Percentiles rank a stretch among this genome's conserved stretches.
These are phyloP conservation scores for Heliconius hermathena DNA, from an alignment of 1,140 invertebrate genomes.

Conservation along the genomic window DNA sequence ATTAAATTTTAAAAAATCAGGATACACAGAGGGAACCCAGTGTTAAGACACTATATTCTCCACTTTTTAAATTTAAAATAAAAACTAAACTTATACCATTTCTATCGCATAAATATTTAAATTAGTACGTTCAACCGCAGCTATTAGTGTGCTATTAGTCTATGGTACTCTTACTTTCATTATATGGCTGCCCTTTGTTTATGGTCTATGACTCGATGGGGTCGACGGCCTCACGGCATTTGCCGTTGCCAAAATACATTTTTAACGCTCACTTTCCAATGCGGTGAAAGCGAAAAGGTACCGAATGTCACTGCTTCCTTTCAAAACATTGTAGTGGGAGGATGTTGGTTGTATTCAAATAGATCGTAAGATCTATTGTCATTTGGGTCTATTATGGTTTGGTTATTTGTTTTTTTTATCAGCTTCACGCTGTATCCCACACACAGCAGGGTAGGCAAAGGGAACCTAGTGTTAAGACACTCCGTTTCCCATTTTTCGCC, in stretches of 20 bases:
- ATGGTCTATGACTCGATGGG: constrained; percentile 70
- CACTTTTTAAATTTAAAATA: no score
- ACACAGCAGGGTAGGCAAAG: no score
- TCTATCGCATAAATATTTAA: background rate
- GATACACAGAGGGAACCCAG: no score
- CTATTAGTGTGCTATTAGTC: constrained; percentile 4
- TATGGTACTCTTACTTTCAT: constrained; percentile 74
- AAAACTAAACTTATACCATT: background rate
- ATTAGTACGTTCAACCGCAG: background rate
- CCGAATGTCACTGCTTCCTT: constrained; percentile 79
- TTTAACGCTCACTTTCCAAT: constrained; percentile 82
- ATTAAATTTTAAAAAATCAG: background rate
- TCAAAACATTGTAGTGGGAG: constrained; percentile 79
- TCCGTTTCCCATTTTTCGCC: no score
- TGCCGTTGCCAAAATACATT: constrained; percentile 79
- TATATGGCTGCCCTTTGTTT: constrained; percentile 73
- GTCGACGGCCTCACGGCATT: constrained; percentile 72
- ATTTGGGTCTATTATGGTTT: background rate
- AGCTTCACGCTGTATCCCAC: no score
- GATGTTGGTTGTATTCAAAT: constrained; percentile 59
- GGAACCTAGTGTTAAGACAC: no score
- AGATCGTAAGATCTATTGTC: constrained; percentile 27
- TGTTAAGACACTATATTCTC: background rate
- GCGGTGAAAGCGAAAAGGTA: constrained; percentile 81
- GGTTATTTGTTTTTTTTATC: background rate